phyloP scores from a whole-genome alignment of 2,888 invertebrate genomes.

The Proisotoma minuta region DNA sequence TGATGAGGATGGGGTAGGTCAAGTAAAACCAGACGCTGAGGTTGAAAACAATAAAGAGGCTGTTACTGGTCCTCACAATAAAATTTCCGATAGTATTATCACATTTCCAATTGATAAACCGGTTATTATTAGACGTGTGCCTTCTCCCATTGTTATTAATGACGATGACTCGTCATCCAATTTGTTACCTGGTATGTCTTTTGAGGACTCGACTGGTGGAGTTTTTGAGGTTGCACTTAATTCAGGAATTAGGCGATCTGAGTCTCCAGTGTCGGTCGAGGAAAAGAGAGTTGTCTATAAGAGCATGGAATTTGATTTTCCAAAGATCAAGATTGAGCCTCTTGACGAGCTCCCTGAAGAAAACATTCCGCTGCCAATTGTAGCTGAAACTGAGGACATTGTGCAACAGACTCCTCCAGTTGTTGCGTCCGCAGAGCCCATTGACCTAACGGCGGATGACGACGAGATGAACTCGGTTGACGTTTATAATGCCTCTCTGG shows the following conservation, averaged over 20 bases:
- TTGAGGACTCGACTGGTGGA: conserved; percentile 30
- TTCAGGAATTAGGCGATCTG: conserved; percentile 16
- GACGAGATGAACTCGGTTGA: conserved; percentile 28
- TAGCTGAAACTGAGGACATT: background rate
- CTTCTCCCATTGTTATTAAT: conserved; percentile 43
- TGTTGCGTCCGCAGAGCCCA: conserved; percentile 20
- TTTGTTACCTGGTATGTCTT: conserved; percentile 33
- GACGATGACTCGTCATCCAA: conserved; percentile 32
- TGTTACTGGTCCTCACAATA: conserved; percentile 21
- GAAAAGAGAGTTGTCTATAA: conserved; percentile 39
- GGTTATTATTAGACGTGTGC: conserved; percentile 12
- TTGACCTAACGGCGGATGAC: conserved; percentile 35
- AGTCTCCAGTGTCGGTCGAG: conserved; percentile 1
- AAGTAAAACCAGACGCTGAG: conserved; percentile 11
- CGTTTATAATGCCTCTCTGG: conserved; percentile 23
- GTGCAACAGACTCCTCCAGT: background rate
- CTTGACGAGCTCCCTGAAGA: conserved; percentile 11
- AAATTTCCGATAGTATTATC: conserved; percentile 22
- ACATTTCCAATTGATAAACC: conserved; percentile 11
- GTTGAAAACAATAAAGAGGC: conserved; percentile 23
- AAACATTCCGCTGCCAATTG: background rate
- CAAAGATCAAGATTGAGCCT: conserved; percentile 42
- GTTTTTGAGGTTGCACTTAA: conserved; percentile 43
- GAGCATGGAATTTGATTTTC: conserved; percentile 47
- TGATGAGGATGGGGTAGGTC: conserved; percentile 50